Evolutionary conservation across 2,888 invertebrate genomes (phyloP).

Genomic region (Mellilla xanthometata): DNA sequence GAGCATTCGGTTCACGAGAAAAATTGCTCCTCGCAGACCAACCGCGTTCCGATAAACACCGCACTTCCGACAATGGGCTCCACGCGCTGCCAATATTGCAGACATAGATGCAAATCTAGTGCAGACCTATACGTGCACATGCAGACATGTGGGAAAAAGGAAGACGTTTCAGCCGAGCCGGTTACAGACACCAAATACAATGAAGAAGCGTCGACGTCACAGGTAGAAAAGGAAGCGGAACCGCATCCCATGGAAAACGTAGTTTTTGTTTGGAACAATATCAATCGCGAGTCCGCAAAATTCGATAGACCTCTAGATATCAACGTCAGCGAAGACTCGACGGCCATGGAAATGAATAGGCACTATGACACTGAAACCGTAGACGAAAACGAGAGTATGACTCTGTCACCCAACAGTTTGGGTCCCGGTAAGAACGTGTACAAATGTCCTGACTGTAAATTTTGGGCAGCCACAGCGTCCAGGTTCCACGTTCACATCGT

Average conservation of each 20-base stretch:
- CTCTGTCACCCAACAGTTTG: conserved; percentile 75
- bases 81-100: conserved; percentile 92
- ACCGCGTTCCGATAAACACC: conserved; percentile 59
- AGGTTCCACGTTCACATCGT: conserved; percentile 97
- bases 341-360: conserved; percentile 60
- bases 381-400: conserved; percentile 81
- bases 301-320: conserved; percentile 70
- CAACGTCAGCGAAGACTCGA: conserved; percentile 72
- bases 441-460: conserved; percentile 95
- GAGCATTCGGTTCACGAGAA: conserved; percentile 92
- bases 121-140: conserved; percentile 89
- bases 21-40: conserved; percentile 80
- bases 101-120: conserved; percentile 93
- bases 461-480: conserved; percentile 96
- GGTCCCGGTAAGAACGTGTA: conserved; percentile 90
- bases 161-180: conserved; percentile 51
- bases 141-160: conserved; percentile 85
- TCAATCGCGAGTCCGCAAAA: conserved; percentile 69
- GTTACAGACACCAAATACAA: conserved; percentile 55
- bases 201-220: conserved; percentile 52
- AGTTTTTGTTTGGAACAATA: conserved; percentile 91
- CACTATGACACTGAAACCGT: conserved; percentile 62
- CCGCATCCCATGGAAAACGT: conserved; percentile 91
- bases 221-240: conserved; percentile 64
- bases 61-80: conserved; percentile 83